Base-by-base conservation (phyloP, 2,113 vertebrate species). In the Lampris megalopsis region DNA sequence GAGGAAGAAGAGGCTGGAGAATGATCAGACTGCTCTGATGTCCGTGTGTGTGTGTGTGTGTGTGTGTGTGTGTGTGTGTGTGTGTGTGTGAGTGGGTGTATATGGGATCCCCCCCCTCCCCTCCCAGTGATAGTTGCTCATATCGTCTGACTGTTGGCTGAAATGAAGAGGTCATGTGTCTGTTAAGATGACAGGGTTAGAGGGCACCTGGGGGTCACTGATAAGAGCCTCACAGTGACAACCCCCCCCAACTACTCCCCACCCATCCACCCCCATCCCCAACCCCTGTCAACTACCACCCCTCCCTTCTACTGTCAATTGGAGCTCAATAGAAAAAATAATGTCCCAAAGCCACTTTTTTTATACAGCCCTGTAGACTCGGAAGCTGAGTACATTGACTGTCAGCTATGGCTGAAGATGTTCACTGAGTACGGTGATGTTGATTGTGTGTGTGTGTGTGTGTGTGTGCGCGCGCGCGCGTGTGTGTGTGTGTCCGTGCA, bases 141-240 rank as follows among this genome's bases (percentile, higher is more conserved):
- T 75, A 79, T 84, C 10, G 35, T 59, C 68, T 63, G 75, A 78
- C 5, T 67, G 67, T 57, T 42, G 52, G 77, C 63, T 67, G 62
- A 79, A 75, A 76, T 76, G 69, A 86, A 71, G 61, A 78, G 77
- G 79, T 81, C 68, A 3, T 47, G 56, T 76, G 65, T 75, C 81
- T 86, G 79, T 87, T 87, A 68, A 6, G 85, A 89, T 86, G 88
- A 88, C 83, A 41, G 80, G 77, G 86, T 88, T 86, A 83, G 67
- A 87, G 86, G 79, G 73, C 65, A 35, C 13, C 68, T 77, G 73
- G 84, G 81, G 91, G 88, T 91, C 89, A 88, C 86, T 88, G 91
- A 92, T 92, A 89, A 91, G 83, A 79, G 67, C 83, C 61, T 85
- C 77, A 53, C 70, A 86, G 69, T 88, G 79, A 86, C 75, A 77